A percentile compares a stretch with the other conserved stretches of the same genome.
These are phyloP conservation scores for Arion vulgaris DNA, from an alignment of 1,140 invertebrate genomes.

Conservation along the genomic window DNA sequence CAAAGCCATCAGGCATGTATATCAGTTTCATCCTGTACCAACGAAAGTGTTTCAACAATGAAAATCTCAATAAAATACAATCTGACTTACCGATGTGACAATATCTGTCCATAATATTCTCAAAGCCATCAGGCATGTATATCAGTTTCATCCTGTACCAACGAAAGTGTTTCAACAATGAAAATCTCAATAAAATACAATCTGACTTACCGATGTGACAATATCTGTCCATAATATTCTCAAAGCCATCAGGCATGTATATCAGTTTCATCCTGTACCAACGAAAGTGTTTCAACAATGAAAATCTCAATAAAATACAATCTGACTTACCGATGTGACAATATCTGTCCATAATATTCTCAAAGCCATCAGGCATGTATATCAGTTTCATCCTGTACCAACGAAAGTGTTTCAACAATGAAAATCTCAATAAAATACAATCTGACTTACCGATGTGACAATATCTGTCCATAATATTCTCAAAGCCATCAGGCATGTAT, in stretches of 20 bases:
- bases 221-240: conserved; percentile 74
- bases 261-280: conserved; percentile 81
- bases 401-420: conserved; percentile 77
- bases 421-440: conserved; percentile 76
- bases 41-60: conserved; percentile 75
- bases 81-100: conserved; percentile 54
- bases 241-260: conserved; percentile 80
- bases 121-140: conserved; percentile 80
- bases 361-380: conserved; percentile 80
- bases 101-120: conserved; percentile 74
- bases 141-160: conserved; percentile 81
- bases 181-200: too few relatives aligned
- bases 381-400: conserved; percentile 81
- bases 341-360: conserved; percentile 74
- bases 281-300: conserved; percentile 77
- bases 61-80: too few relatives aligned
- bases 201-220: conserved; percentile 54
- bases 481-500: conserved; percentile 80
- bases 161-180: conserved; percentile 77
- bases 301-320: too few relatives aligned
- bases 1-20: conserved; percentile 80
- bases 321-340: conserved; percentile 54
- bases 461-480: conserved; percentile 74
- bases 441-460: conserved; percentile 54
- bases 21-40: conserved; percentile 81